These are phyloP conservation scores for Hucho hucho DNA, from an alignment of 2,113 vertebrate genomes.

Conservation along the genomic window DNA sequence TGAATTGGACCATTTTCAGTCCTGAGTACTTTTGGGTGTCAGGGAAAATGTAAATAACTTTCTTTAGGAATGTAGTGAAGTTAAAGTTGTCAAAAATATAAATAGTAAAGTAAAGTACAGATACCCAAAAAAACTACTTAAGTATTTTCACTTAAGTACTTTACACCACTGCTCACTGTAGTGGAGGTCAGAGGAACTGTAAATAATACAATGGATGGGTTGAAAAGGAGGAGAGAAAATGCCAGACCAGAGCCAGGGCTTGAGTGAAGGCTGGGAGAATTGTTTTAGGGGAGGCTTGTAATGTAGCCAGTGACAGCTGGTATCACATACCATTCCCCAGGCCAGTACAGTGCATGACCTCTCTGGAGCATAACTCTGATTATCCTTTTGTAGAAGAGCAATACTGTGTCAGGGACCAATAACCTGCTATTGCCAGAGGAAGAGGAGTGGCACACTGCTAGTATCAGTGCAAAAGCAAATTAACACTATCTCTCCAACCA, in stretches of 20 bases:
- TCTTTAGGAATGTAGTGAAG: too few relatives aligned
- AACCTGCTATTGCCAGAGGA: neutral
- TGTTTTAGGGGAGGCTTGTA: constrained; percentile 3
- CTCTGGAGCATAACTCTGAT: neutral
- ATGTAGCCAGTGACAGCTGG: neutral
- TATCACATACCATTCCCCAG: neutral
- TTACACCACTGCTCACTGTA: neutral
- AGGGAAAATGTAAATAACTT: too few relatives aligned
- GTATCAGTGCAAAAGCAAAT: neutral
- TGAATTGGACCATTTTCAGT: too few relatives aligned
- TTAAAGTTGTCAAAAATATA: too few relatives aligned
- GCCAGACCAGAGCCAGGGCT: neutral
- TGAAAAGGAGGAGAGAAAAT: neutral
- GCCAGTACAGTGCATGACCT: neutral
- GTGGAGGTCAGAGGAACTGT: constrained; percentile 2
- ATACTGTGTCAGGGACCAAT: neutral
- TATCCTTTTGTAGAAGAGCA: neutral
- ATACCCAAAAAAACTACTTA: too few relatives aligned
- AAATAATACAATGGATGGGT: neutral
- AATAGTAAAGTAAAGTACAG: too few relatives aligned
- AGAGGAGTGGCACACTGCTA: neutral
- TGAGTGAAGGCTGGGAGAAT: constrained; percentile 8
- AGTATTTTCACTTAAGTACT: too few relatives aligned
- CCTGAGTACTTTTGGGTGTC: too few relatives aligned
- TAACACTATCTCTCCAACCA: neutral